Conservation (phyloP, 2,797 vertebrate species). For the Ctenopoma multispine region DNA sequence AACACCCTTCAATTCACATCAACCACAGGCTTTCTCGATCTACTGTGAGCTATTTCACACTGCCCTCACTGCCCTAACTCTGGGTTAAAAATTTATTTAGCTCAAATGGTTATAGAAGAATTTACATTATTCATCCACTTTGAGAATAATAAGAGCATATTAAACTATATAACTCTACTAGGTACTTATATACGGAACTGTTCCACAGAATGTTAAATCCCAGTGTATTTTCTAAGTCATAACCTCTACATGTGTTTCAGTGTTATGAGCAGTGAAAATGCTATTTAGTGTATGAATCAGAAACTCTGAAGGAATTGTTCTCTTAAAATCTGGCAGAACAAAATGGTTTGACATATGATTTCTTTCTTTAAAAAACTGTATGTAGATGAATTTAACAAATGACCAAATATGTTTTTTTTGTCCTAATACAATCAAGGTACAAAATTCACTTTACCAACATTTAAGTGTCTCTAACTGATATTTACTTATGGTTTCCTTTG, state of each 20-base stretch:
- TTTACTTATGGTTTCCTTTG: slow-evolving; percentile 34
- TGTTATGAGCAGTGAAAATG: slow-evolving; percentile 40
- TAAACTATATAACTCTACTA: slow-evolving; percentile 56
- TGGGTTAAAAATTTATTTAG: slow-evolving; percentile 71
- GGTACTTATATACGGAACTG: slow-evolving; percentile 28
- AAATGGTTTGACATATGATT: slow-evolving; percentile 4
- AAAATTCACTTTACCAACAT: slow-evolving; percentile 22
- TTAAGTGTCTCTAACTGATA: slow-evolving; percentile 25
- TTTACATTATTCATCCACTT: slow-evolving; percentile 76
- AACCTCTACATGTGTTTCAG: slow-evolving; percentile 40
- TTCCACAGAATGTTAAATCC: slow-evolving; percentile 50
- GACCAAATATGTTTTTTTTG: background rate
- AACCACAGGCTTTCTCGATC: slow-evolving; percentile 23
- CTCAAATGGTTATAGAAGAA: slow-evolving; percentile 55
- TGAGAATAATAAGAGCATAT: slow-evolving; percentile 69
- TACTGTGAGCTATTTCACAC: slow-evolving; percentile 38
- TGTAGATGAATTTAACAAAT: background rate
- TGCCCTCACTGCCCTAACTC: slow-evolving; percentile 52
- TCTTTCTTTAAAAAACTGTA: background rate
- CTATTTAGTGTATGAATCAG: background rate
- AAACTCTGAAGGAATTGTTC: slow-evolving; percentile 20
- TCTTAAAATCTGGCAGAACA: slow-evolving; percentile 1
- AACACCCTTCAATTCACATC: slow-evolving; percentile 56
- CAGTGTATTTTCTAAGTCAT: slow-evolving; percentile 38
- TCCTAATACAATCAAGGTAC: background rate